phyloP scores from a whole-genome alignment of 37 sponge, comb jelly and placozoan species.

The Beroe forskalii region DNA sequence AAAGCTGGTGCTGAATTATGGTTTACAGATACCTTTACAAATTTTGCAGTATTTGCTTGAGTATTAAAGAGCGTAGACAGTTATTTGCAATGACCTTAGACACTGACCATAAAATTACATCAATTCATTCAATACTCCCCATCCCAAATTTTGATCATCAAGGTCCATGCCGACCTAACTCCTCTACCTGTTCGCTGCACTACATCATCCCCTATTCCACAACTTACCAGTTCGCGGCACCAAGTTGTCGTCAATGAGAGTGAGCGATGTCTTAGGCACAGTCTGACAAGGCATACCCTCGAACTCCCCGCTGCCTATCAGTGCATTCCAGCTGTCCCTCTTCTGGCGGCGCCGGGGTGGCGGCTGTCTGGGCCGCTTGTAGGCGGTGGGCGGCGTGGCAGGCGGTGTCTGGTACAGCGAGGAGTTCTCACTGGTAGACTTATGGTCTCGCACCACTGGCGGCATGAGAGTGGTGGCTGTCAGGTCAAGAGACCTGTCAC shows the following conservation, averaged over 20 bases:
- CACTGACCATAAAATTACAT: no score
- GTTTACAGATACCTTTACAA: no score
- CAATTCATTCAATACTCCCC: no score
- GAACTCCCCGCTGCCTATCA: conserved; percentile 24
- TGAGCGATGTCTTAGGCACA: conserved; percentile 45
- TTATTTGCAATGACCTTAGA: no score
- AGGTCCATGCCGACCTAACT: no score
- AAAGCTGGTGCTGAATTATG: no score
- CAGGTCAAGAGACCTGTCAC: background rate
- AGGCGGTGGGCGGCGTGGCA: conserved; percentile 15
- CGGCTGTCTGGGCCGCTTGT: background rate
- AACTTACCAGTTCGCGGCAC: no score
- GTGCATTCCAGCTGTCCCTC: conserved; percentile 37
- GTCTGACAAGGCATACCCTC: background rate
- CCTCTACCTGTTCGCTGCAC: no score
- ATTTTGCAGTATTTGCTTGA: no score
- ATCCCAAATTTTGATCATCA: no score
- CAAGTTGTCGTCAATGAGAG: background rate
- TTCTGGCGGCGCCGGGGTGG: conserved; percentile 49
- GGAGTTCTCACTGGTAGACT: conserved; percentile 30
- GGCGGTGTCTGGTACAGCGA: conserved; percentile 48
- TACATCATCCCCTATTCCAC: no score
- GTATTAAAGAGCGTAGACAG: no score
- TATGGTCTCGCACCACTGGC: background rate
- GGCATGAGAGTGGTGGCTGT: background rate